These are phyloP conservation scores for Oncorhynchus mykiss DNA, from an alignment of 2,113 vertebrate genomes.

Conservation along the genomic window DNA sequence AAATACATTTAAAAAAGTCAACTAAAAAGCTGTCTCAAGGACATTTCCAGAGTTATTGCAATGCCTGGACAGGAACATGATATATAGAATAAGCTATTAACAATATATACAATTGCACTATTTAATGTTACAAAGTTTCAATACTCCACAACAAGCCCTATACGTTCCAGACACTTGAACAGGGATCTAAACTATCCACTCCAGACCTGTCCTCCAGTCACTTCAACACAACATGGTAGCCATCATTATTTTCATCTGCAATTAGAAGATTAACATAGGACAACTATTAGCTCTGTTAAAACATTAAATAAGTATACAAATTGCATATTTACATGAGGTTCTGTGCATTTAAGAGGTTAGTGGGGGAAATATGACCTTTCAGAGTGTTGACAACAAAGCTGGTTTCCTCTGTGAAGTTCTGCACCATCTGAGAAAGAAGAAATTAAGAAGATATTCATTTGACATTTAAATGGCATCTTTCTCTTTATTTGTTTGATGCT, in stretches of 20 bases:
- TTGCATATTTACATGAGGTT: not conserved
- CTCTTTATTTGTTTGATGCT: too few relatives aligned
- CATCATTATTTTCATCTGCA: conserved; percentile 84
- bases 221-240: conserved; percentile 88
- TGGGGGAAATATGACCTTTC: conserved; percentile 74
- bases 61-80: conserved; percentile 7
- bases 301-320: not conserved
- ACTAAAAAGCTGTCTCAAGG: not conserved
- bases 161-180: not conserved
- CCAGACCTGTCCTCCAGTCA: conserved; percentile 58
- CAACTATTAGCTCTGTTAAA: not conserved
- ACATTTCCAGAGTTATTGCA: not conserved
- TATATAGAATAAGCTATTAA: conserved; percentile 29
- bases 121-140: not conserved
- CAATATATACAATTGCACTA: conserved; percentile 42
- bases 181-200: not conserved
- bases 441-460: conserved; percentile 44
- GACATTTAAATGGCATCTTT: too few relatives aligned
- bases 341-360: not conserved
- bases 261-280: conserved; percentile 22
- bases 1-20: not conserved
- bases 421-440: conserved; percentile 84
- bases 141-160: not conserved
- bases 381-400: conserved; percentile 88
- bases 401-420: conserved; percentile 90